phyloP scores from a whole-genome alignment of 2,888 invertebrate species.

The Orchestes rusci region DNA sequence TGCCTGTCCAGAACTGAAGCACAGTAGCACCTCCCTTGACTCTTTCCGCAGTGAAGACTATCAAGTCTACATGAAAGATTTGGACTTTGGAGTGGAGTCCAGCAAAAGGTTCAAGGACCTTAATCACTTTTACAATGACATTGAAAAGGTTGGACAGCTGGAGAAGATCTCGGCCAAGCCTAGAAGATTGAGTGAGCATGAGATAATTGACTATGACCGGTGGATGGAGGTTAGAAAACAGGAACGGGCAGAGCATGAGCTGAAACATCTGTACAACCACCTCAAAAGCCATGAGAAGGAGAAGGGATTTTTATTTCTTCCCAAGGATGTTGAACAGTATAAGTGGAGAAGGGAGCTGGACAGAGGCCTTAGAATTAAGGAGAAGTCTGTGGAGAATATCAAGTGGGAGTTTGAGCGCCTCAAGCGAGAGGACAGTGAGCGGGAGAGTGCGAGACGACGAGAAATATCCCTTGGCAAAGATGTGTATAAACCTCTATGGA shows the following conservation, averaged over 20 bases:
- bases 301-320: constrained; percentile 75
- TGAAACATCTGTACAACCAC: constrained; percentile 68
- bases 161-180: constrained; percentile 70
- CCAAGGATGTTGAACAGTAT: constrained; percentile 63
- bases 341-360: constrained; percentile 73
- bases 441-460: constrained; percentile 44
- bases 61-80: constrained; percentile 59
- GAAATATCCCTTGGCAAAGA: constrained; percentile 51
- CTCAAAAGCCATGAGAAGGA: constrained; percentile 72
- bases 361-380: constrained; percentile 69
- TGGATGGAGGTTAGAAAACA: constrained; percentile 76
- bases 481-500: constrained; percentile 73
- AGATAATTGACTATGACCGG: constrained; percentile 79
- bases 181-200: constrained; percentile 65
- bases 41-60: constrained; percentile 54
- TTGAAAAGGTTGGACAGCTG: constrained; percentile 77
- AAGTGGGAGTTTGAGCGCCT: constrained; percentile 67
- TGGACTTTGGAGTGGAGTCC: constrained; percentile 58
- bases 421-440: constrained; percentile 46
- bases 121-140: constrained; percentile 74
- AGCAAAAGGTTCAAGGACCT: constrained; percentile 78
- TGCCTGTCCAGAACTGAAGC: constrained; percentile 36
- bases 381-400: constrained; percentile 82
- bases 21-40: constrained; percentile 46
- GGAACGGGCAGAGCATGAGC: constrained; percentile 76